phyloP scores from a whole-genome alignment of 2,888 invertebrate species.

The Pseudolycoriella hygida region DNA sequence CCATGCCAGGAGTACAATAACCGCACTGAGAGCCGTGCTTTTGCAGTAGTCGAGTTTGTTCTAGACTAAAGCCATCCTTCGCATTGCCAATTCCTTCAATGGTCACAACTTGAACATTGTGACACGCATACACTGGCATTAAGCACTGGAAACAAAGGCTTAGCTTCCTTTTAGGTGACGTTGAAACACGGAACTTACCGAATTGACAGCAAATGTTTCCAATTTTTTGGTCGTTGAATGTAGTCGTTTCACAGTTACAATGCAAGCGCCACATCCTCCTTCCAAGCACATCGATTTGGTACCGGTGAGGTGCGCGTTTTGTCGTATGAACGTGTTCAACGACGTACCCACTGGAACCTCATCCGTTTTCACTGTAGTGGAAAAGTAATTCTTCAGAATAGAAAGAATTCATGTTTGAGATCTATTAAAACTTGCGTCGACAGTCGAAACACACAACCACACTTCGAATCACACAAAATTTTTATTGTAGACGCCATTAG shows the following conservation, averaged over 20 bases:
- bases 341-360: constrained; percentile 20
- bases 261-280: constrained; percentile 41
- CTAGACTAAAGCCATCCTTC: constrained; percentile 39
- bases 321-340: constrained; percentile 34
- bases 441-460: too few species aligned
- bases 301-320: constrained; percentile 32
- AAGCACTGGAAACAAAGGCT: constrained; percentile 7
- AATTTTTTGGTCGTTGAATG: constrained; percentile 12
- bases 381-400: too few species aligned
- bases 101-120: constrained; percentile 44
- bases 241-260: constrained; percentile 21
- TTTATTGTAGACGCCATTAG: too few species aligned
- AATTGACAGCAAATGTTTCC: constrained; percentile 12
- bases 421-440: too few species aligned
- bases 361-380: neutral
- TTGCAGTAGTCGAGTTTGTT: constrained; percentile 38
- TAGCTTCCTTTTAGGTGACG: too few species aligned
- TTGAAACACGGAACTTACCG: too few species aligned
- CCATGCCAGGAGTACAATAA: constrained; percentile 52
- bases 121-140: constrained; percentile 27
- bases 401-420: too few species aligned
- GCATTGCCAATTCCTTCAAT: constrained; percentile 47
- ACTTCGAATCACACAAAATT: too few species aligned
- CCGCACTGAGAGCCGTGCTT: constrained; percentile 44
- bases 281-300: constrained; percentile 41